These are phyloP conservation scores for Discoglossus pictus DNA, from an alignment of 2,797 vertebrate species.

Conservation along the genomic window DNA sequence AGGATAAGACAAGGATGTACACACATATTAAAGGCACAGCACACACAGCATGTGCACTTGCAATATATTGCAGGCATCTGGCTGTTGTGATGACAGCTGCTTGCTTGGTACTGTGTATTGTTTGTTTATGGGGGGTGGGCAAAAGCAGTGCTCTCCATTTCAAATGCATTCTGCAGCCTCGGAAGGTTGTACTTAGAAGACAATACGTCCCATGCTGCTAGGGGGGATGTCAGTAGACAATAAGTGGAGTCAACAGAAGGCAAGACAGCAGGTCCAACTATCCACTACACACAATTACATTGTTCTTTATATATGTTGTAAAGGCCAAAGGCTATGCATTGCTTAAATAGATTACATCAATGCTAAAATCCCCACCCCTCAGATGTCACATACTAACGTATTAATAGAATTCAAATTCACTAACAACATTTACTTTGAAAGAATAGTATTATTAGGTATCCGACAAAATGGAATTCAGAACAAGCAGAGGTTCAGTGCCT, in stretches of 20 bases:
- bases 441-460: too few relatives aligned
- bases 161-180: accelerated
- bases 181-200: constrained; percentile 5
- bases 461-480: too few relatives aligned
- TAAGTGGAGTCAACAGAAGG: constrained; percentile 53
- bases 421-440: too few relatives aligned
- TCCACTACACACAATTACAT: constrained; percentile 44
- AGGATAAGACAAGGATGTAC: not conserved
- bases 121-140: not conserved
- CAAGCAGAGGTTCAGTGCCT: too few relatives aligned
- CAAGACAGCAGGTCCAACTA: constrained; percentile 41
- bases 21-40: constrained; percentile 16
- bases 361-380: not conserved
- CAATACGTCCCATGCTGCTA: constrained; percentile 44
- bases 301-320: constrained; percentile 10
- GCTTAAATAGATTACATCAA: not conserved
- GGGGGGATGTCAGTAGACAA: constrained; percentile 45
- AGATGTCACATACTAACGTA: not conserved
- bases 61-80: not conserved
- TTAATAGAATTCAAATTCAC: too few relatives aligned
- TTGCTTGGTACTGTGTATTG: constrained; percentile 17
- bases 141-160: constrained; percentile 39
- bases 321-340: constrained; percentile 10
- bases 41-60: not conserved
- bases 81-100: constrained; percentile 35